Evolutionary conservation across 1,140 invertebrate genomes (phyloP), one percentile per base, ranked within the genome.

Genomic region (Latrodectus geometricus): DNA sequence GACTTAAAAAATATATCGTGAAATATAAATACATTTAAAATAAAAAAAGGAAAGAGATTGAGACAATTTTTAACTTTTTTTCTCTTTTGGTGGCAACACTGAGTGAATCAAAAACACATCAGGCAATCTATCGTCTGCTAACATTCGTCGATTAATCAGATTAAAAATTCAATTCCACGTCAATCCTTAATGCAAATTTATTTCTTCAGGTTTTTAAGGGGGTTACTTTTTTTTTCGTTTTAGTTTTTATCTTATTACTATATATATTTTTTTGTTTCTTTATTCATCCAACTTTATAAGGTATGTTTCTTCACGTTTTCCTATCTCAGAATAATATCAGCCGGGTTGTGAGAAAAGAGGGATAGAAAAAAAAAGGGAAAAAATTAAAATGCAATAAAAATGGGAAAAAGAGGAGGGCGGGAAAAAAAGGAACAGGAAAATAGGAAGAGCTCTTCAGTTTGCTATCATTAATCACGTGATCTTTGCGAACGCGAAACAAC

Each of bases 151-250:
- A 87, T 79, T 87, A 87, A 87, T 87, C 85, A 79, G 85, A 87
- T 87, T 87, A 87, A 87, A 87, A 87, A 79, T 87, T 87, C 85
- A 87, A 87, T 87, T 87, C 85, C 56, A 48, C 77, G 85, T 87
- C 85, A 87, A 87, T 87, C 85, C 77, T 74, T 87, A 87, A 87
- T 87, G 85, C 85, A 87, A 87, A 87, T 87, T 87, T 87, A 87
- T 87, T 87, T 87, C 75, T 79, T 80, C 54, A 48, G 50, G 68
- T 35, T 79, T 79, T 81, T 83, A 72, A 21, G 68, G 74, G 20
- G 48, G 73, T 56, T 68, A 50, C 52, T 75, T n/a, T 52, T 75
- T n/a, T 52, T 23, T 75, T 54, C 77, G 56, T 78, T 81, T 81
- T 81, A 81, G 54, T 81, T 81, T 81, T 81, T 81, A 81, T 48